Percentiles rank a stretch among this genome's conserved stretches.
phyloP scores from a whole-genome alignment of 2,888 invertebrate genomes.

The Meandrusa payeni region DNA sequence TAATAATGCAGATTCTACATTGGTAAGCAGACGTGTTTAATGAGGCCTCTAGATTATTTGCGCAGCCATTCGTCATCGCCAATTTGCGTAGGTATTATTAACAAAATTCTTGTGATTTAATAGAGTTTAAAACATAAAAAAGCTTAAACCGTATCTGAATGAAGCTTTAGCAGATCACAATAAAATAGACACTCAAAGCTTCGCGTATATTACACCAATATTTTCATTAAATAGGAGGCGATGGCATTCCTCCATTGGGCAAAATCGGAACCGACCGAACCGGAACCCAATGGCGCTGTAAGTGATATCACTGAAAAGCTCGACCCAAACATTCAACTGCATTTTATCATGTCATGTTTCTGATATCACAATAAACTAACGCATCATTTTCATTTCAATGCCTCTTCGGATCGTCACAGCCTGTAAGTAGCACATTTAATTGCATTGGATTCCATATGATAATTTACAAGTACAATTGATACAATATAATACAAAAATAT shows the following conservation, averaged over 20 bases:
- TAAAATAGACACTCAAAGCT: slow-evolving; percentile 40
- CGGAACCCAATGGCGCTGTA: slow-evolving; percentile 73
- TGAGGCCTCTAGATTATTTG: not conserved
- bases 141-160: slow-evolving; percentile 15
- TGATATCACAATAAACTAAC: slow-evolving; percentile 72
- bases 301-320: slow-evolving; percentile 64
- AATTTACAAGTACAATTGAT: slow-evolving; percentile 2
- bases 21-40: not conserved
- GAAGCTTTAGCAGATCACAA: slow-evolving; percentile 33
- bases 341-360: slow-evolving; percentile 39
- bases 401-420: slow-evolving; percentile 75
- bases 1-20: not conserved
- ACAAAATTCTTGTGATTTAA: not conserved
- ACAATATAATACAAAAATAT: slow-evolving; percentile 5
- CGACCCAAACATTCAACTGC: slow-evolving; percentile 49
- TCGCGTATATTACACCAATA: slow-evolving; percentile 52
- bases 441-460: slow-evolving; percentile 4
- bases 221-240: slow-evolving; percentile 74
- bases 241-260: slow-evolving; percentile 70
- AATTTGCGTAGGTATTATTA: not conserved
- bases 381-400: slow-evolving; percentile 72
- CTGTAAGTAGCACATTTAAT: slow-evolving; percentile 63
- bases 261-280: slow-evolving; percentile 64
- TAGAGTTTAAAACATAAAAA: slow-evolving; percentile 1
- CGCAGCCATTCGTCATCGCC: not conserved